Evolutionary conservation across 2,113 vertebrate genomes (phyloP).

Genomic region (Ivindomyrus marchei): DNA sequence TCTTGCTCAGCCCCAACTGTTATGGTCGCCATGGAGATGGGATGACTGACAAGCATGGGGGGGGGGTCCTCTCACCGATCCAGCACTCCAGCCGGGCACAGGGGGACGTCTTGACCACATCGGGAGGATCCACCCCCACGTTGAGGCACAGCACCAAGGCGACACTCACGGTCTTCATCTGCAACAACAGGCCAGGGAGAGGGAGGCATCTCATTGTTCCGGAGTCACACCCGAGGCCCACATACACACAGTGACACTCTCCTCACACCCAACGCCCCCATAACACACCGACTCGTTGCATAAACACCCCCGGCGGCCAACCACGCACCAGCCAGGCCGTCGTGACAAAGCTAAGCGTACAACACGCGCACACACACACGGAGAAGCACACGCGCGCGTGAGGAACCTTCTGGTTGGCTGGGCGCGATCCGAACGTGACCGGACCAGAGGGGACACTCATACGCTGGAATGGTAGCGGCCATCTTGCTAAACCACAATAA

Average conservation of each 20-base stretch:
- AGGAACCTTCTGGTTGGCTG: background rate
- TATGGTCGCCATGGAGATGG: background rate
- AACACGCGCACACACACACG: background rate
- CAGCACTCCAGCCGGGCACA: constrained; percentile 93
- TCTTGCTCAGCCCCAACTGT: background rate
- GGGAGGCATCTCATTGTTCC: background rate
- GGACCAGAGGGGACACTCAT: background rate
- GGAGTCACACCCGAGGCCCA: background rate
- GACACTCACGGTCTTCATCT: constrained; percentile 99
- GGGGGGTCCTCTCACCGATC: constrained; percentile 74
- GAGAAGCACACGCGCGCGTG: background rate
- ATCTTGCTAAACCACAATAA: background rate
- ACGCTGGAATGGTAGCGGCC: background rate
- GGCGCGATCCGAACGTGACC: background rate
- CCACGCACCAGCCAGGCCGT: constrained; percentile 2
- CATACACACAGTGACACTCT: background rate
- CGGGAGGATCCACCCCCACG: constrained; percentile 93
- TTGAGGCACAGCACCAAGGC: constrained; percentile 95
- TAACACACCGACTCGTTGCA: background rate
- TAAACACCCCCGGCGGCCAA: background rate
- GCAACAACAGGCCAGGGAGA: background rate
- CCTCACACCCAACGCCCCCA: constrained; percentile 3
- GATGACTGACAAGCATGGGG: too few relatives aligned
- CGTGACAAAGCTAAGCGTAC: background rate
- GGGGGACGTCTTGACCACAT: constrained; percentile 96